Conservation (phyloP, 2,797 vertebrate species). For the Graptemys geographica region DNA sequence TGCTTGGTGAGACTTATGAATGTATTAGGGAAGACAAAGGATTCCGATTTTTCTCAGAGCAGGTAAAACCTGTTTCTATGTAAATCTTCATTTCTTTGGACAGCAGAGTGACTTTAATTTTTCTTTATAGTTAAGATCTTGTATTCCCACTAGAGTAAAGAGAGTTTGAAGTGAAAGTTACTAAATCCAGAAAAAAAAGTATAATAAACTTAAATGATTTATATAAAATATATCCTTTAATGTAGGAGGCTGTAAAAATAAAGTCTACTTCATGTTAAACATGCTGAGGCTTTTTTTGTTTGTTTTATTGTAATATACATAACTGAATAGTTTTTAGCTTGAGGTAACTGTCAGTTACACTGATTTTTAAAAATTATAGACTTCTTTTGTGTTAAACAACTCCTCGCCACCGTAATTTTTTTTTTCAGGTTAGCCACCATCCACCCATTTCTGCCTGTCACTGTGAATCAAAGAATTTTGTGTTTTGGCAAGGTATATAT, state of each 20-base stretch:
- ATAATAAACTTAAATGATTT: background rate
- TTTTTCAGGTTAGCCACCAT: slow-evolving; percentile 97
- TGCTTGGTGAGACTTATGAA: slow-evolving; percentile 98
- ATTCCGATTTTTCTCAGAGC: slow-evolving; percentile 98
- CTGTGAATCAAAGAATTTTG: slow-evolving; percentile 99
- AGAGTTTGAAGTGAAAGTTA: background rate
- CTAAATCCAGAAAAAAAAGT: background rate
- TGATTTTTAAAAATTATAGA: background rate
- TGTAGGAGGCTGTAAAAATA: background rate
- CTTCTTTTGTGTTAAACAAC: background rate
- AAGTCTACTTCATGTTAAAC: background rate
- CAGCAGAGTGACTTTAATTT: background rate
- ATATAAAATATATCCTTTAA: background rate
- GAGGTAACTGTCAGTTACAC: background rate
- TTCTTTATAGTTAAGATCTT: background rate
- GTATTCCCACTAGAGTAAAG: background rate
- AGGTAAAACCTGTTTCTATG: slow-evolving; percentile 82
- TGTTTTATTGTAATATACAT: slow-evolving; percentile 16
- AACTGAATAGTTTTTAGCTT: slow-evolving; percentile 19
- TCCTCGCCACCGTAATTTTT: slow-evolving; percentile 6
- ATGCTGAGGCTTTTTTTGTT: background rate
- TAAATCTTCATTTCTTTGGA: background rate
- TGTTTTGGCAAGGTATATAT: slow-evolving; percentile 98
- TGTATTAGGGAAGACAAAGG: slow-evolving; percentile 99
- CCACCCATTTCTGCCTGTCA: slow-evolving; percentile 98